Conservation (phyloP, 2,113 vertebrate species). For the Barnardius zonarius region DNA sequence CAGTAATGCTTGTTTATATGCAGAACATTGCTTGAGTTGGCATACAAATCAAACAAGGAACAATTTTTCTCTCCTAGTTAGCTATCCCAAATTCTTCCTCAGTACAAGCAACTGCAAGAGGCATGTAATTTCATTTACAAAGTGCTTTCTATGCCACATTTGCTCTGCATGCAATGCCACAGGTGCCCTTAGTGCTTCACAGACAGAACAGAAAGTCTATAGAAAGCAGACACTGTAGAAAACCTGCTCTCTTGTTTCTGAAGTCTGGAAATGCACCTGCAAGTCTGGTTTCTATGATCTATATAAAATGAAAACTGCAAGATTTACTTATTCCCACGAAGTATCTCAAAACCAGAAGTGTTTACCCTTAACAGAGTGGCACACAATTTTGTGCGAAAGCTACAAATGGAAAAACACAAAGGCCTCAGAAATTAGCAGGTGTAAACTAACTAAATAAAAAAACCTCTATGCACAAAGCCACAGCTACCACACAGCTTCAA, state of each 20-base stretch:
- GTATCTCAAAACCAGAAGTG: not conserved
- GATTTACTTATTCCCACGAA: not conserved
- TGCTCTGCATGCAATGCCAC: not conserved
- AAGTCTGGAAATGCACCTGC: not conserved
- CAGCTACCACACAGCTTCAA: not conserved
- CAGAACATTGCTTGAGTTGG: not conserved
- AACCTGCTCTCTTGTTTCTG: not conserved
- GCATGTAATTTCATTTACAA: not conserved
- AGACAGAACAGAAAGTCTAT: not conserved
- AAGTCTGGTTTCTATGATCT: not conserved
- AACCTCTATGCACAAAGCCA: not conserved
- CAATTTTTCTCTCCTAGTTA: not conserved
- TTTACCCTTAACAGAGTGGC: not conserved
- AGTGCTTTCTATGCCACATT: not conserved
- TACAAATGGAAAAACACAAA: accelerated
- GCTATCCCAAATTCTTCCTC: not conserved
- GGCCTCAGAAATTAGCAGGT: not conserved
- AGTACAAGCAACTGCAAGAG: not conserved
- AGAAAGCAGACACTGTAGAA: not conserved
- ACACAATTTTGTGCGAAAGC: accelerated
- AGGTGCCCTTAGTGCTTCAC: not conserved
- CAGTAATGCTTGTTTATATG: too few species aligned
- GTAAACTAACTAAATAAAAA: not conserved
- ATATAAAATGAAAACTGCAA: not conserved
- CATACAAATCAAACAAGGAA: not conserved